Conservation (phyloP, 1,140 invertebrate species). For the Papilio aristodemus region DNA sequence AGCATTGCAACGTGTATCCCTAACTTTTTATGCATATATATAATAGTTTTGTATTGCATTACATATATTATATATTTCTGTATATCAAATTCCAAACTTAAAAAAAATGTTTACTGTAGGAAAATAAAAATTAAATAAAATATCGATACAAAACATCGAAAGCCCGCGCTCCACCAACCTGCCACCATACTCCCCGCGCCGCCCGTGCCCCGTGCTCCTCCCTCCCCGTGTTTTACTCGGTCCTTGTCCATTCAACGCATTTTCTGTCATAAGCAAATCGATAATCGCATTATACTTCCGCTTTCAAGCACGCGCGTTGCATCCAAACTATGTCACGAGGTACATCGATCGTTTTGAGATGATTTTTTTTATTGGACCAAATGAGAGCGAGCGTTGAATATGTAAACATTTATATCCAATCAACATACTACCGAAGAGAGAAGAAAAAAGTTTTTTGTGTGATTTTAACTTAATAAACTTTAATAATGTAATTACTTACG, state of each 20-base stretch:
- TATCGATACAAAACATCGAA: slow-evolving; percentile 23
- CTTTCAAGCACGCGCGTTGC: slow-evolving; percentile 68
- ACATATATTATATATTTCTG: no score
- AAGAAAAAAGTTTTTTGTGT: not conserved
- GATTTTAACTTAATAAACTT: no score
- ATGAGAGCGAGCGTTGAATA: slow-evolving; percentile 35
- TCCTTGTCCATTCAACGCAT: slow-evolving; percentile 76
- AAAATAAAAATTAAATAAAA: not conserved
- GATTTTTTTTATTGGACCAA: slow-evolving; percentile 3
- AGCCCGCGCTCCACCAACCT: not conserved
- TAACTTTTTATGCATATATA: no score
- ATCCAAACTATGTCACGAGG: slow-evolving; percentile 61
- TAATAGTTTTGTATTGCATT: no score
- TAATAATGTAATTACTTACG: no score
- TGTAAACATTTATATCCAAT: not conserved
- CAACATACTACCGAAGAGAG: not conserved
- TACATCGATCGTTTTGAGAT: slow-evolving; percentile 40
- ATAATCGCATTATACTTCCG: slow-evolving; percentile 79
- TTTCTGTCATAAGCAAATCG: slow-evolving; percentile 79
- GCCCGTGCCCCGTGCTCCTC: slow-evolving; percentile 29
- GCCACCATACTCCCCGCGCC: slow-evolving; percentile 25
- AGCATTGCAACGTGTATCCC: no score
- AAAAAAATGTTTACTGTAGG: no score
- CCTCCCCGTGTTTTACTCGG: slow-evolving; percentile 42
- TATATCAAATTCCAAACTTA: no score